Evolutionary conservation across 92 coral and sea anemone genomes (phyloP).

Genomic region (Blastomussa wellsi): DNA sequence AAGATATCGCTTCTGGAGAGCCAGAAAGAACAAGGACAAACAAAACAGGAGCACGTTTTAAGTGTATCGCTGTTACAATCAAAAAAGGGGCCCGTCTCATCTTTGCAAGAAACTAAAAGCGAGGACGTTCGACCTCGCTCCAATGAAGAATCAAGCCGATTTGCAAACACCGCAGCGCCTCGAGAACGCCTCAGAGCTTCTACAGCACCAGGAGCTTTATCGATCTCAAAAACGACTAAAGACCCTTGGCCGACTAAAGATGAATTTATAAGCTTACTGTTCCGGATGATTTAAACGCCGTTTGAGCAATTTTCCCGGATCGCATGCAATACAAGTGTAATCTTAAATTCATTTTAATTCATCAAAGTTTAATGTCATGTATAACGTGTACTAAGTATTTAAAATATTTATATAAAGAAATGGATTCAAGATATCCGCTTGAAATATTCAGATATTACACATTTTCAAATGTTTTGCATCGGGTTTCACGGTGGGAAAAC

Average conservation of each 20-base stretch:
- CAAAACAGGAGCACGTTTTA: neutral
- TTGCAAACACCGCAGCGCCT: neutral
- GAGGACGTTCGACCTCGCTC: neutral
- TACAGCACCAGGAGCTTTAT: slow-evolving; percentile 25
- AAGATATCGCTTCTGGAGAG: slow-evolving; percentile 60
- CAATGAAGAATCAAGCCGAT: slow-evolving; percentile 4
- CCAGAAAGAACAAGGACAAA: slow-evolving; percentile 7
- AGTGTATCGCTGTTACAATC: neutral
- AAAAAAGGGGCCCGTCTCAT: neutral
- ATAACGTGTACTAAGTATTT: neutral
- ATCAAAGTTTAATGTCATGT: neutral
- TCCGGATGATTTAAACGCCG: slow-evolving; percentile 40
- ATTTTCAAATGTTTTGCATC: neutral
- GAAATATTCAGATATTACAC: neutral
- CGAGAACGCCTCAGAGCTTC: slow-evolving; percentile 1
- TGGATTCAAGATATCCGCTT: neutral
- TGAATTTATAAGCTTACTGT: slow-evolving; percentile 60
- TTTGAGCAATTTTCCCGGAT: neutral
- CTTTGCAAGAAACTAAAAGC: neutral
- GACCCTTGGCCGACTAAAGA: slow-evolving; percentile 78
- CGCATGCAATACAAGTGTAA: neutral
- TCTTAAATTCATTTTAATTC: neutral
- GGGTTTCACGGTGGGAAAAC: neutral
- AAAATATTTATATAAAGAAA: neutral
- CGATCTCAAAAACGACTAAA: neutral